Percentiles rank a stretch among this genome's conserved stretches.
Evolutionary conservation across 2,888 invertebrate species (phyloP).

Genomic region (Meteorus cinctellus): DNA sequence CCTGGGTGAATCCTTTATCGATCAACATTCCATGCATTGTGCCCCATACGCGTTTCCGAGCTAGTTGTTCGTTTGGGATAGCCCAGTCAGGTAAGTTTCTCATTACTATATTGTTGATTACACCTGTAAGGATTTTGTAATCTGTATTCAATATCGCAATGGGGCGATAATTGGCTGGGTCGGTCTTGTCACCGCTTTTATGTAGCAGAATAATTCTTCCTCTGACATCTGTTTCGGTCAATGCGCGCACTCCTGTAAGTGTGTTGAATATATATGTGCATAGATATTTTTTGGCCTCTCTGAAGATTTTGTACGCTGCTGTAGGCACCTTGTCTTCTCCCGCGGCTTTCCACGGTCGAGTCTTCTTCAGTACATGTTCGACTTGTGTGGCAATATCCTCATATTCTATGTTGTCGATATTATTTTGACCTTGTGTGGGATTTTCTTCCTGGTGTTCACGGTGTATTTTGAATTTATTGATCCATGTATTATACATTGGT

Average conservation of each 20-base stretch:
- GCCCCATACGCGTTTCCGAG: slow-evolving; percentile 15
- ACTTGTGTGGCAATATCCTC: too few relatives aligned
- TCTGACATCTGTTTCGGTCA: too few relatives aligned
- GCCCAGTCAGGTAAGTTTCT: slow-evolving; percentile 44
- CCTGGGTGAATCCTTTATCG: not conserved
- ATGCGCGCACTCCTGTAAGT: too few relatives aligned
- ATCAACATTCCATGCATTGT: not conserved
- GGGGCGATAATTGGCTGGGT: slow-evolving; percentile 54
- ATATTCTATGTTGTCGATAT: too few relatives aligned
- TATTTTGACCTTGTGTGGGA: too few relatives aligned
- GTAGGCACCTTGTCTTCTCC: slow-evolving; percentile 46
- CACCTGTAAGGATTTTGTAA: slow-evolving; percentile 54
- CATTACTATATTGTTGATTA: slow-evolving; percentile 39
- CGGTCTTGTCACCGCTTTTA: slow-evolving; percentile 50
- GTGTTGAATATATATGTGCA: not conserved
- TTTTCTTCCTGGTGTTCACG: too few relatives aligned
- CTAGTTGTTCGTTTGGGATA: slow-evolving; percentile 17
- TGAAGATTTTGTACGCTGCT: slow-evolving; percentile 43
- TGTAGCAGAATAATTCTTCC: slow-evolving; percentile 35
- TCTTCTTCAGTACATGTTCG: not conserved
- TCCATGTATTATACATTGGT: too few relatives aligned
- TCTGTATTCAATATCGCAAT: slow-evolving; percentile 57
- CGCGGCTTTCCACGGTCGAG: slow-evolving; percentile 26
- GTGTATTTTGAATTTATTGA: too few relatives aligned
- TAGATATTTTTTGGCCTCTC: slow-evolving; percentile 35